These are phyloP conservation scores for Cheilosia scutellata DNA, from an alignment of 2,888 invertebrate species.

Conservation along the genomic window DNA sequence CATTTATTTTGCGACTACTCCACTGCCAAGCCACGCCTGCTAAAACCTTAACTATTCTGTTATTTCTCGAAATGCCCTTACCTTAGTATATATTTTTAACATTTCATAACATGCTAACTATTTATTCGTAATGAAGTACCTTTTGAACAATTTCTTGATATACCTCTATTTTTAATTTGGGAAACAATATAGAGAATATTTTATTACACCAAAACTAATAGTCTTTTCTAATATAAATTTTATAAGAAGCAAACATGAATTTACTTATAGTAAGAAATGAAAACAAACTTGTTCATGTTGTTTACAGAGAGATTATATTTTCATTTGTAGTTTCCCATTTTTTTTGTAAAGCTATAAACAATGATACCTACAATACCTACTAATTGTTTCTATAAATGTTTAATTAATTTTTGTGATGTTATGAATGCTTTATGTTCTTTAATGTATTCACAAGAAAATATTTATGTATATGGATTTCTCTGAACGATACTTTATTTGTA, in stretches of 20 bases:
- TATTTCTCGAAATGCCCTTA: slow-evolving; percentile 33
- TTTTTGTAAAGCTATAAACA: slow-evolving; percentile 7
- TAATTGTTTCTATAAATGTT: slow-evolving; percentile 36
- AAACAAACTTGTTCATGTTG: background rate
- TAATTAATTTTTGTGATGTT: slow-evolving; percentile 64
- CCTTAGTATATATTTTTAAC: slow-evolving; percentile 17
- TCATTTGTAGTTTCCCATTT: slow-evolving; percentile 33
- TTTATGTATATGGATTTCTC: slow-evolving; percentile 52
- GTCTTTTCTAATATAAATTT: slow-evolving; percentile 25
- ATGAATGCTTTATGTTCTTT: slow-evolving; percentile 62
- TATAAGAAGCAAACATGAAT: slow-evolving; percentile 43
- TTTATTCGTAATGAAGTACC: slow-evolving; percentile 68
- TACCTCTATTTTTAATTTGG: slow-evolving; percentile 57
- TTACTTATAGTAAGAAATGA: slow-evolving; percentile 33
- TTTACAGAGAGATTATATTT: slow-evolving; percentile 63
- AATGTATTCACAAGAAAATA: slow-evolving; percentile 37
- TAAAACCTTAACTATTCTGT: slow-evolving; percentile 4
- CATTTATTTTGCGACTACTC: slow-evolving; percentile 30
- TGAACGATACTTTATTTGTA: slow-evolving; percentile 47
- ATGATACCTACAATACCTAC: background rate
- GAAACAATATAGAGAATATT: slow-evolving; percentile 44
- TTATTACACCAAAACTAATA: slow-evolving; percentile 32
- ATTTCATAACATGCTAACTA: slow-evolving; percentile 44
- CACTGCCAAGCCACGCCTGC: slow-evolving; percentile 46
- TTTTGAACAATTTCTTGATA: slow-evolving; percentile 62